Base-by-base conservation (phyloP, 2,888 invertebrate species). In the Amblyjoppa proteus region DNA sequence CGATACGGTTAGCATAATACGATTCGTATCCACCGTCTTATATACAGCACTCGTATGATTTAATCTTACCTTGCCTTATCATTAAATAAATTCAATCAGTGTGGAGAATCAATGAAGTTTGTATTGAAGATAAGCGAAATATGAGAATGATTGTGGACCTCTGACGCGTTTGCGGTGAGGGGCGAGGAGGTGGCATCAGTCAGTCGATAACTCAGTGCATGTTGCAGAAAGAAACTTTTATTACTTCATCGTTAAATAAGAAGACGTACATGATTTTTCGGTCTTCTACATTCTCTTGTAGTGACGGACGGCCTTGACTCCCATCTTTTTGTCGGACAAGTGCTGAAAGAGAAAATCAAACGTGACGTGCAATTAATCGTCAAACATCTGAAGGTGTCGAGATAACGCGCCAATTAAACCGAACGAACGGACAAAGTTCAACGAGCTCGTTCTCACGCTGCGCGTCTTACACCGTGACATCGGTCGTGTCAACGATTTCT, bases 41-140 rank as follows among this genome's bases (percentile, higher is more conserved):
- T 94, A 93, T 94, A 93, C 92, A 93, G 93, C 93, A 93, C 92
- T 90, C 90, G 90, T 92, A 92, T 93, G 91, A 91, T 92, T 94
- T 92, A 91, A 93, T 93, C 93, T 94, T 93, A 94, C 20, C 20
- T 34, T 94, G 93, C 90, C 91, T 91, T 92, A 91, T 88, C 87
- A 89, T 89, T 89, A 91, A 92, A 92, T 91, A 90, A 91, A 89
- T 91, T 89, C 88, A 91, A 88, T 71, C 88, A 89, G 87, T 87
- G 88, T 87, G 85, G 86, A 87, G 83, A 87, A 88, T 87, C 84
- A 88, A 88, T 87, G 53, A 66, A 79, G 45, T 53, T 71, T 78
- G 51, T 81, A 70, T 69, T 11, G 80, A 76, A 82, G 41, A 68
- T 49, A 56, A 28, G 25, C 58, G 58, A 28, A 25, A 25, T 31